A percentile compares a stretch with the other conserved stretches of the same genome.
phyloP scores from a whole-genome alignment of 2,797 vertebrate genomes.

The Amniataba percoides region DNA sequence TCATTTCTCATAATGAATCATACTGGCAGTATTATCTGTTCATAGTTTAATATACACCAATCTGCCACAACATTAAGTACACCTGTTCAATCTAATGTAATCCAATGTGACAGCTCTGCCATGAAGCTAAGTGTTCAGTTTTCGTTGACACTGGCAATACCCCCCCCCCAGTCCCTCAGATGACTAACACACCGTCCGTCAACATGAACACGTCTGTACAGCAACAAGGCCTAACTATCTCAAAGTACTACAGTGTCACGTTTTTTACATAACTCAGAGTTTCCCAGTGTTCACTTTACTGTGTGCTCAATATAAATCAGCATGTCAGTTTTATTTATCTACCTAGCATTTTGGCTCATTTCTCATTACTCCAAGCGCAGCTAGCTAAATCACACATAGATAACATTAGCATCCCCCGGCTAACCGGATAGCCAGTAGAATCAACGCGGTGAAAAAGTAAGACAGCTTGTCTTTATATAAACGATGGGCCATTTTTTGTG shows the following conservation, averaged over 20 bases:
- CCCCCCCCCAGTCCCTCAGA: too few species aligned
- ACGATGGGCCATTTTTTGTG: rapidly evolving
- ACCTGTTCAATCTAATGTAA: too few species aligned
- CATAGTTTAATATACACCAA: background rate
- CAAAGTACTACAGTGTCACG: background rate
- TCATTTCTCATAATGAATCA: background rate
- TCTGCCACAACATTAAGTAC: too few species aligned
- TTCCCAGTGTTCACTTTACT: background rate
- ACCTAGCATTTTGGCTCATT: background rate
- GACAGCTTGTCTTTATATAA: rapidly evolving
- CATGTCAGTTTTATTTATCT: background rate
- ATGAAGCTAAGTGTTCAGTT: too few species aligned
- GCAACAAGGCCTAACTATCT: background rate
- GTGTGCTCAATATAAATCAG: background rate
- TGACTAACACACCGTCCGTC: background rate
- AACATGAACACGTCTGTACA: background rate
- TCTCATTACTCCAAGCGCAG: background rate
- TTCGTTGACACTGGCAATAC: too few species aligned
- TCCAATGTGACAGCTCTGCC: too few species aligned
- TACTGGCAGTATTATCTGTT: background rate
- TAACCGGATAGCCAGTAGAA: background rate
- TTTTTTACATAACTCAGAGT: background rate
- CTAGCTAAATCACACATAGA: background rate
- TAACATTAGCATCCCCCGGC: conserved; percentile 21
- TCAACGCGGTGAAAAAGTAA: background rate